These are phyloP conservation scores for Neelides folsomi DNA, from an alignment of 2,888 invertebrate species.

Conservation along the genomic window DNA sequence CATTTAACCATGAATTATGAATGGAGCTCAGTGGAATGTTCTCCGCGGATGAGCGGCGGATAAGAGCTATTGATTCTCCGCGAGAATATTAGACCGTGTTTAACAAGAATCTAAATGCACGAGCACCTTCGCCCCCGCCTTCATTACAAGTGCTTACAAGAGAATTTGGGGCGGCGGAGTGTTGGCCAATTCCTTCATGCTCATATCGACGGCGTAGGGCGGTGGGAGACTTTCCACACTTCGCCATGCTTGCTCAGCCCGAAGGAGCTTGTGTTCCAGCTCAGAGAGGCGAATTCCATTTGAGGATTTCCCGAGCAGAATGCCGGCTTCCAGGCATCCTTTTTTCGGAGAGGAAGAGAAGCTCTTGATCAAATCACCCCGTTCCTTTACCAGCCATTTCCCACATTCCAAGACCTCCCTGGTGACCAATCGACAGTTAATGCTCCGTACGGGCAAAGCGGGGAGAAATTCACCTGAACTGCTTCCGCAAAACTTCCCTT, in stretches of 20 bases:
- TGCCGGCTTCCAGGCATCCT: slow-evolving; percentile 12
- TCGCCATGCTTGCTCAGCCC: slow-evolving; percentile 30
- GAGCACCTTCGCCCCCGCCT: background rate
- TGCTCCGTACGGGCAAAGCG: background rate
- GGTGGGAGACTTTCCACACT: slow-evolving; percentile 8
- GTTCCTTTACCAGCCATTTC: slow-evolving; percentile 36
- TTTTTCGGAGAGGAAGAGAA: slow-evolving; percentile 21
- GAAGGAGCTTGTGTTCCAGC: slow-evolving; percentile 30
- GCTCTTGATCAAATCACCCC: slow-evolving; percentile 35
- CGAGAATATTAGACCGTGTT: background rate
- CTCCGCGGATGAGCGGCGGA: background rate
- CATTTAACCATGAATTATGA: too few species aligned
- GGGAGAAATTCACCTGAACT: slow-evolving; percentile 23
- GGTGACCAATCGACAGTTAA: background rate
- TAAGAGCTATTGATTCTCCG: slow-evolving; percentile 15
- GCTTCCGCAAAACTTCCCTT: slow-evolving; percentile 23
- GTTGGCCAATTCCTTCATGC: background rate
- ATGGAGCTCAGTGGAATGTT: too few species aligned
- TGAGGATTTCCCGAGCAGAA: slow-evolving; percentile 16
- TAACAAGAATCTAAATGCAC: background rate
- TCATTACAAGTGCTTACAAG: background rate
- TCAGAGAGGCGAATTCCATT: slow-evolving; percentile 29
- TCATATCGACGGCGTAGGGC: background rate
- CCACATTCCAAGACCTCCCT: slow-evolving; percentile 36
- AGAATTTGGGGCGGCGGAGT: background rate